These are phyloP conservation scores for Hyaena hyaena DNA, from an alignment of 2,113 vertebrate genomes.

Conservation along the genomic window DNA sequence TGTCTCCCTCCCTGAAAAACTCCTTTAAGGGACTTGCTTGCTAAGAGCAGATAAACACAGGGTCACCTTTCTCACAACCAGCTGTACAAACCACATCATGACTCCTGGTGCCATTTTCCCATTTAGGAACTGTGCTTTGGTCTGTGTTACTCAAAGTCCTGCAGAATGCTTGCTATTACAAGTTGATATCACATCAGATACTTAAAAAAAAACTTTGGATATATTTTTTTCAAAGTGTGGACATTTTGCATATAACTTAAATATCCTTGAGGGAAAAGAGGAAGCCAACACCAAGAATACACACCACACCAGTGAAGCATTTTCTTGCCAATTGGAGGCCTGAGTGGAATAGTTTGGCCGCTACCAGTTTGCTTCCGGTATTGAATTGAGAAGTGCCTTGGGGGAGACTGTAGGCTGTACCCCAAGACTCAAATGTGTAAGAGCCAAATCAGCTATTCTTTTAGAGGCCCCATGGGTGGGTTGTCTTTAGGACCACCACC, in stretches of 20 bases:
- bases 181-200: neutral
- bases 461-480: neutral
- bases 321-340: neutral
- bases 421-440: neutral
- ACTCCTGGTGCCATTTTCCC: neutral
- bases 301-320: accelerated
- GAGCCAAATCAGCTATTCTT: neutral
- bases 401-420: neutral
- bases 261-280: neutral
- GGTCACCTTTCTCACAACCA: neutral
- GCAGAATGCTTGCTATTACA: neutral
- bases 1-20: neutral
- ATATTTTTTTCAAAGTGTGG: neutral
- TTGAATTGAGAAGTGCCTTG: neutral
- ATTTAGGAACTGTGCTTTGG: neutral
- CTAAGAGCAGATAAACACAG: neutral
- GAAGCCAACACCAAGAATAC: neutral
- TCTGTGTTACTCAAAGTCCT: neutral
- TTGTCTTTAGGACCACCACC: neutral
- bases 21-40: neutral
- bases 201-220: neutral
- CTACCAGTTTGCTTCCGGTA: constrained; percentile 18
- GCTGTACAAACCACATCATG: neutral
- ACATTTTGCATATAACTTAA: constrained; percentile 22
- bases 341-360: neutral